Percentiles rank a stretch among this genome's conserved stretches.
These are phyloP conservation scores for Tuta absoluta DNA, from an alignment of 2,888 invertebrate species.

Conservation along the genomic window DNA sequence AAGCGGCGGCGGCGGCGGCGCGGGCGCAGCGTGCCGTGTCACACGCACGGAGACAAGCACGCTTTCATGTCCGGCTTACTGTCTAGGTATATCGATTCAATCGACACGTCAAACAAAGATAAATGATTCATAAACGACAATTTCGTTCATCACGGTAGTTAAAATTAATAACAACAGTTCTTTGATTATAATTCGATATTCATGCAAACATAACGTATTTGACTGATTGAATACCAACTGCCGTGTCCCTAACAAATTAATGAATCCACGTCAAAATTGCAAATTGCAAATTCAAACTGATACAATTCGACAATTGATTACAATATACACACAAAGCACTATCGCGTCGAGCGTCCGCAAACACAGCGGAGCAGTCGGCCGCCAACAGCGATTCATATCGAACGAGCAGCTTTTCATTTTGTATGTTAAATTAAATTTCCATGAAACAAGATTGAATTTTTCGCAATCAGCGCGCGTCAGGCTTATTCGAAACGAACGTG, in stretches of 20 bases:
- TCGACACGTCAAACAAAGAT: not conserved
- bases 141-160: not conserved
- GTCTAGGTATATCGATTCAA: not conserved
- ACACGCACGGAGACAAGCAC: not conserved
- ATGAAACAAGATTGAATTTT: conserved; percentile 81
- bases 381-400: conserved; percentile 77
- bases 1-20: conserved; percentile 29
- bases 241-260: conserved; percentile 57
- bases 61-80: not conserved
- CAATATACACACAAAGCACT: conserved; percentile 76
- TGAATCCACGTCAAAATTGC: conserved; percentile 74
- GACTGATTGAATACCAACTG: not conserved
- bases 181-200: not conserved
- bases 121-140: not conserved
- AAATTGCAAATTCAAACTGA: conserved; percentile 75
- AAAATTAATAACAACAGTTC: not conserved
- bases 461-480: conserved; percentile 75
- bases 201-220: conserved; percentile 40
- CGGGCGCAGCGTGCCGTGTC: conserved; percentile 30
- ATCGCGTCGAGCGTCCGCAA: conserved; percentile 63
- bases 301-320: conserved; percentile 78
- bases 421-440: conserved; percentile 81
- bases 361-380: conserved; percentile 74
- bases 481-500: conserved; percentile 57
- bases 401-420: conserved; percentile 77